Evolutionary conservation across 2,888 invertebrate species (phyloP).

Genomic region (Scaptomyza polygonia): DNA sequence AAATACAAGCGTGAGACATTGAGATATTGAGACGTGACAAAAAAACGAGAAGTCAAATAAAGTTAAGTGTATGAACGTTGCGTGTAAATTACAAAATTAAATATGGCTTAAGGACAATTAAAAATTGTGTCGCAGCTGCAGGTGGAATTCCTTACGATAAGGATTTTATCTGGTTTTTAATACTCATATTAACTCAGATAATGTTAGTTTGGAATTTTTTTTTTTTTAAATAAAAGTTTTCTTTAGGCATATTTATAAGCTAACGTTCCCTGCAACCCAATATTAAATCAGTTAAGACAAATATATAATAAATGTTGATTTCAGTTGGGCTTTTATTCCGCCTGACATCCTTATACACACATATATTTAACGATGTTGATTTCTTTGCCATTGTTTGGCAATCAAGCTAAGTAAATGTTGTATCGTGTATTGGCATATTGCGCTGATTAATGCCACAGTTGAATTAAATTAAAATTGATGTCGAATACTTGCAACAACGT

Average conservation of each 20-base stretch:
- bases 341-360: slow-evolving; percentile 3
- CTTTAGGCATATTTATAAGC: too few species aligned
- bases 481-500: slow-evolving; percentile 15
- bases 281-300: slow-evolving; percentile 14
- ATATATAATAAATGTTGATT: slow-evolving; percentile 31
- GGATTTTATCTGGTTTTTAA: neutral
- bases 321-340: slow-evolving; percentile 10
- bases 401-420: slow-evolving; percentile 60
- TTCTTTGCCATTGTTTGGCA: slow-evolving; percentile 51
- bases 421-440: slow-evolving; percentile 27
- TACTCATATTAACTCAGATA: too few species aligned
- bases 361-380: slow-evolving; percentile 21
- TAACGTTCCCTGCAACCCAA: too few species aligned
- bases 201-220: too few species aligned
- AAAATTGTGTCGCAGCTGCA: neutral
- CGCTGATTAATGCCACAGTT: slow-evolving; percentile 37
- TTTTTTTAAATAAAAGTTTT: too few species aligned
- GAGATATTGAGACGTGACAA: slow-evolving; percentile 34
- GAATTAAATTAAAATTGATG: slow-evolving; percentile 60
- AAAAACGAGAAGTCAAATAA: slow-evolving; percentile 38
- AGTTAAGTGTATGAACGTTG: slow-evolving; percentile 28
- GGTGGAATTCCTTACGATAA: neutral
- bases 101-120: slow-evolving; percentile 17
- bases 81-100: slow-evolving; percentile 31
- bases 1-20: neutral